phyloP scores from a whole-genome alignment of 2,888 invertebrate genomes.

The Macrophya alboannulata region DNA sequence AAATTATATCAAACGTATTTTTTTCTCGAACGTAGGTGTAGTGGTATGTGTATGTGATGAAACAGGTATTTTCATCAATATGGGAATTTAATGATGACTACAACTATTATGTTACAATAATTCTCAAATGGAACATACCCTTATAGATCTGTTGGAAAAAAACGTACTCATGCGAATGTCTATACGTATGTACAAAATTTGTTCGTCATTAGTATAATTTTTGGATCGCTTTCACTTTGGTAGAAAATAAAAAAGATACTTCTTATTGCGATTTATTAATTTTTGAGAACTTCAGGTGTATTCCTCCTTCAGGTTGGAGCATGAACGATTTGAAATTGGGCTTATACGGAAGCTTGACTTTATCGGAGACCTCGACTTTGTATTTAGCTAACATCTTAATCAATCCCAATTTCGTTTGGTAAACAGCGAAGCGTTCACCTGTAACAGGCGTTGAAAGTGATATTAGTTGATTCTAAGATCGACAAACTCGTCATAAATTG shows the following conservation, averaged over 20 bases:
- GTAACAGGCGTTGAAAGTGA: slow-evolving; percentile 21
- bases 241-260: background rate
- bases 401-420: slow-evolving; percentile 77
- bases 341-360: slow-evolving; percentile 71
- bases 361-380: slow-evolving; percentile 72
- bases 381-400: slow-evolving; percentile 73
- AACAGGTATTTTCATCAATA: background rate
- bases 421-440: slow-evolving; percentile 72
- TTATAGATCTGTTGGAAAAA: background rate
- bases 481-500: background rate
- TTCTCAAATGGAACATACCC: too few species aligned
- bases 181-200: background rate
- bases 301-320: slow-evolving; percentile 69
- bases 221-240: background rate
- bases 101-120: too few species aligned
- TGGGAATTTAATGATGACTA: background rate
- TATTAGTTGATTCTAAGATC: background rate
- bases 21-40: too few species aligned
- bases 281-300: slow-evolving; percentile 69
- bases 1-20: too few species aligned
- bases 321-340: slow-evolving; percentile 66
- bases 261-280: background rate
- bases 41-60: too few species aligned
- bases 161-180: background rate
- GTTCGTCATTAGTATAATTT: background rate